Evolutionary conservation across 2,113 vertebrate genomes (phyloP).

Genomic region (Petaurus breviceps): DNA sequence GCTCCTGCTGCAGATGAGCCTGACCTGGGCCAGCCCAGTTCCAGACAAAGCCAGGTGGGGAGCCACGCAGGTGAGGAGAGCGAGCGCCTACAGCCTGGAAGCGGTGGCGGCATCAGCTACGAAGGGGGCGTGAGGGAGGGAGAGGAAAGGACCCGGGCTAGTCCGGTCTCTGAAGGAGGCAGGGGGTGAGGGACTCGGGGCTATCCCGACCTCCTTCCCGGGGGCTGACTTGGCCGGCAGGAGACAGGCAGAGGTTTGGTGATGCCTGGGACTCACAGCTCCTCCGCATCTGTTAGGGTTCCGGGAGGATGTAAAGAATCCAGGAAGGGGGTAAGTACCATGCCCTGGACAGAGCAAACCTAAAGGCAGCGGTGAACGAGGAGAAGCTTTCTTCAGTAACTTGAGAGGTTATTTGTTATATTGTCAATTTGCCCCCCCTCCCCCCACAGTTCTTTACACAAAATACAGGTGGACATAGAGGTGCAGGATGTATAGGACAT

Average conservation of each 20-base stretch:
- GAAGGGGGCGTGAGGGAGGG: neutral
- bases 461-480: neutral
- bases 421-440: too few relatives aligned
- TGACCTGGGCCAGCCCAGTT: neutral
- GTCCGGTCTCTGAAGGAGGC: neutral
- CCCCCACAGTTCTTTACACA: neutral
- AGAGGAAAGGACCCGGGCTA: neutral
- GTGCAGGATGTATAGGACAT: neutral
- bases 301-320: neutral
- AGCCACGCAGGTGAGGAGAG: neutral
- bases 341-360: neutral
- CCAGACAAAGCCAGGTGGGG: constrained; percentile 14
- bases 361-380: neutral
- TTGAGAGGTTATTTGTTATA: too few relatives aligned
- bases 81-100: neutral
- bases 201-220: neutral
- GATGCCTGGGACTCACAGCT: neutral
- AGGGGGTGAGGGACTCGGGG: neutral
- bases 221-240: neutral
- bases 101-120: neutral
- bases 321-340: neutral
- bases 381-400: neutral
- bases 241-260: neutral
- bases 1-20: neutral
- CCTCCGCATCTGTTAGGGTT: neutral